A percentile compares a stretch with the other conserved stretches of the same genome.
phyloP scores from a whole-genome alignment of 1,140 invertebrate species.

The Ips typographus region DNA sequence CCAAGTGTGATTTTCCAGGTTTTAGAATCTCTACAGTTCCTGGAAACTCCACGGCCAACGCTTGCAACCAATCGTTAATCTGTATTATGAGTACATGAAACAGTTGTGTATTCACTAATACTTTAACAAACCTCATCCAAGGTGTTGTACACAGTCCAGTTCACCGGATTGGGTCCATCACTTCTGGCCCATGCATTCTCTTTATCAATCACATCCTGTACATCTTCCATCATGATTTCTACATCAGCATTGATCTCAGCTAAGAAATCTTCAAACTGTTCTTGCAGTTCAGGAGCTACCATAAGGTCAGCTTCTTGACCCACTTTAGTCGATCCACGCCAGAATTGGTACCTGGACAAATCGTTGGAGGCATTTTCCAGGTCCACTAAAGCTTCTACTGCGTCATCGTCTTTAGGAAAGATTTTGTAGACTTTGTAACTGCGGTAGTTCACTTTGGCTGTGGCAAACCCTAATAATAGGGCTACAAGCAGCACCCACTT shows the following conservation, averaged over 20 bases:
- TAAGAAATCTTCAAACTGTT: conserved; percentile 38
- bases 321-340: conserved; percentile 30
- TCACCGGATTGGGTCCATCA: conserved; percentile 12
- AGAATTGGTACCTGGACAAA: conserved; percentile 38
- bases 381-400: conserved; percentile 32
- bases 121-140: conserved; percentile 29
- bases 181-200: conserved; percentile 30
- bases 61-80: conserved; percentile 56
- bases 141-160: conserved; percentile 34
- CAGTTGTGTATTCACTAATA: neutral
- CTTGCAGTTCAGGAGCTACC: conserved; percentile 44
- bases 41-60: conserved; percentile 53
- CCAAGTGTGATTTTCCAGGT: conserved; percentile 61
- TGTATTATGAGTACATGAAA: conserved; percentile 38
- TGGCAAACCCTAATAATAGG: neutral
- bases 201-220: conserved; percentile 47
- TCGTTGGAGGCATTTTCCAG: conserved; percentile 27
- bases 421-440: conserved; percentile 43
- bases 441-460: conserved; percentile 36
- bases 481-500: too few relatives aligned
- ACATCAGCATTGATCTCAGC: conserved; percentile 35
- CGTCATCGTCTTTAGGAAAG: conserved; percentile 33
- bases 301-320: conserved; percentile 46
- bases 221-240: conserved; percentile 47
- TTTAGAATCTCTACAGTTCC: conserved; percentile 55